phyloP scores from a whole-genome alignment of 1,140 invertebrate genomes.

The Diuraphis noxia region DNA sequence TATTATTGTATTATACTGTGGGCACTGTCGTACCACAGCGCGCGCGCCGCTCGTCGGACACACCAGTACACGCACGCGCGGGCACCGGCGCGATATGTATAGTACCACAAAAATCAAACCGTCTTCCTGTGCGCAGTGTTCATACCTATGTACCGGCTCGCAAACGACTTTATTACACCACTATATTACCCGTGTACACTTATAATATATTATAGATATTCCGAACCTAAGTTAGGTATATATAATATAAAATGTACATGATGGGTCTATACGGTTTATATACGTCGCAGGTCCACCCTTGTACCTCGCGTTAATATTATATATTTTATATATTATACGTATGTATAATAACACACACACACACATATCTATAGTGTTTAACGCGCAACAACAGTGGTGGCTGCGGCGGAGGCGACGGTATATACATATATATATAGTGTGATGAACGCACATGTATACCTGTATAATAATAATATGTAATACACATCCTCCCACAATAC shows the following conservation, averaged over 20 bases:
- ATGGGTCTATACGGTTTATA: too few relatives aligned
- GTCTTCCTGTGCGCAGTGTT: neutral
- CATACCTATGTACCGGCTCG: neutral
- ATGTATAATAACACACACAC: neutral
- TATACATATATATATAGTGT: neutral
- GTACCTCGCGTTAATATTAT: neutral
- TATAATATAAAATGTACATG: too few relatives aligned
- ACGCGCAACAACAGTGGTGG: neutral
- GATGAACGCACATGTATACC: neutral
- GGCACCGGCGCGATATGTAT: neutral
- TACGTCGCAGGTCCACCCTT: neutral
- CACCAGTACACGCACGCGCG: neutral
- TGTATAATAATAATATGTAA: neutral
- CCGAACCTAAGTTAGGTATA: neutral
- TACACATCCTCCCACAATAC: conserved; percentile 50
- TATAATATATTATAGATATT: conserved; percentile 7
- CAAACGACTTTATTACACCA: conserved; percentile 7
- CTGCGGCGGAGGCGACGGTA: neutral
- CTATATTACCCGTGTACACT: neutral
- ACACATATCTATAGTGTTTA: neutral
- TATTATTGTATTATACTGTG: neutral
- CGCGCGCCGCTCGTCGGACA: neutral
- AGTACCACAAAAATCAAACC: neutral
- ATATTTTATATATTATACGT: neutral
- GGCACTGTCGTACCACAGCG: conserved; percentile 13